Base-by-base conservation (phyloP, 2,797 vertebrate genomes). In the Moxostoma hubbsi region DNA sequence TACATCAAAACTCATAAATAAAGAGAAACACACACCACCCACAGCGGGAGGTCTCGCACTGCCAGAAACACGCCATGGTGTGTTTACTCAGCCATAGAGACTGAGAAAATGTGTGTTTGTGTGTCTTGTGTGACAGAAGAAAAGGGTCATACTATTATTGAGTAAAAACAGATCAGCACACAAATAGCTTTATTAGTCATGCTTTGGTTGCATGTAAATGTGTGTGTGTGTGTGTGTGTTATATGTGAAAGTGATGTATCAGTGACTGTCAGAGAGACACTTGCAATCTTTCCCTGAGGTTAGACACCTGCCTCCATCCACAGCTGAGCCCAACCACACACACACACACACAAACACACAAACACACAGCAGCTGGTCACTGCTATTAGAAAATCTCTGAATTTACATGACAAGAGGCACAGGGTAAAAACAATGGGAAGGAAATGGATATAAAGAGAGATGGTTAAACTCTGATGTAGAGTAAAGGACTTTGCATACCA, bases 111-210 rank as follows among this genome's bases (percentile, higher is more conserved):
- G 24, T 79, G 84, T 79, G 84, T 72, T 77, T 77, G 77, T 62
- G 81, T 68, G 79, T 85, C 67, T 66, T 73, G 53, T 86, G 73
- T 11, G 59, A 82, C 85, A 61, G 86, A 73, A 88, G 85, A 88
- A 78, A 0, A 49, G 0, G 36, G 9, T 24, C 16, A 16, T 24
- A 63, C 24, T 24, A 49, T 61, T 36, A 59, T 13, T 16, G 69
- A 77, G 81, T 18, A 47, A 81, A 82, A 84, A 83, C 70, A 49
- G 24, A 24, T 24, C 1, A 24, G 24, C 24, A 24, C 24, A 24
- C 46, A 61, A 72, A 72, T 72, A 62, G 50, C 57, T 62, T 75
- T 54, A 70, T 54, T 49, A 50, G 74, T 58, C 55, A 67, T 55
- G 53, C 58, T 64, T 36, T 8, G 45, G 24, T 66, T 70, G 59